phyloP scores from a whole-genome alignment of 2,113 vertebrate genomes.

The Urocynchramus pylzowi region DNA sequence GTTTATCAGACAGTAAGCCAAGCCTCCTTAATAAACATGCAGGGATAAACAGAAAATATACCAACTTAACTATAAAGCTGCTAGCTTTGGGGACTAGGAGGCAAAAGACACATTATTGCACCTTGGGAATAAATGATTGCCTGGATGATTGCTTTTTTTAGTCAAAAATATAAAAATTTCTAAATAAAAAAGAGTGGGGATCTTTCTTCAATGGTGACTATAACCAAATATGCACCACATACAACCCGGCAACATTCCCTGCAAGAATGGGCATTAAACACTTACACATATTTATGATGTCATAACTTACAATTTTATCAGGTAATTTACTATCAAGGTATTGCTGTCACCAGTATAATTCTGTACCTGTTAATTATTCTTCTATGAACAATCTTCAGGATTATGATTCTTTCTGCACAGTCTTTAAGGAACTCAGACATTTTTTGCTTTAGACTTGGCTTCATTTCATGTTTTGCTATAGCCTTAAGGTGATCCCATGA shows the following conservation, averaged over 20 bases:
- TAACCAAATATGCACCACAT: not conserved
- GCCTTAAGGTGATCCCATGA: slow-evolving; percentile 98
- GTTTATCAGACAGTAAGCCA: not conserved
- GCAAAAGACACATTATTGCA: not conserved
- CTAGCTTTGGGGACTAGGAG: not conserved
- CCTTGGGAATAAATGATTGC: not conserved
- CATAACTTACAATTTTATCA: not conserved
- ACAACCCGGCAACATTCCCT: not conserved
- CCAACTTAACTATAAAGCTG: not conserved
- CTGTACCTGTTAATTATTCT: slow-evolving; percentile 94
- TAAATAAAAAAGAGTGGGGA: not conserved
- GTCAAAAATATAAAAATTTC: not conserved
- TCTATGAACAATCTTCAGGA: slow-evolving; percentile 93
- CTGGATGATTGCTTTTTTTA: not conserved
- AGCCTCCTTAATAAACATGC: not conserved
- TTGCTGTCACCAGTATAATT: not conserved
- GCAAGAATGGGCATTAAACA: not conserved
- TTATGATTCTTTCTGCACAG: slow-evolving; percentile 95
- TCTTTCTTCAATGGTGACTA: not conserved
- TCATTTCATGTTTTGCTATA: slow-evolving; percentile 97
- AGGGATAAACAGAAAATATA: not conserved
- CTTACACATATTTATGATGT: not conserved
- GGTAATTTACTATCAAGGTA: not conserved
- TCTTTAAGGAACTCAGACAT: slow-evolving; percentile 97
- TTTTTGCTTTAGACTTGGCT: slow-evolving; percentile 89